Conservation (phyloP, 2,888 invertebrate species). For the Lithosia quadra region DNA sequence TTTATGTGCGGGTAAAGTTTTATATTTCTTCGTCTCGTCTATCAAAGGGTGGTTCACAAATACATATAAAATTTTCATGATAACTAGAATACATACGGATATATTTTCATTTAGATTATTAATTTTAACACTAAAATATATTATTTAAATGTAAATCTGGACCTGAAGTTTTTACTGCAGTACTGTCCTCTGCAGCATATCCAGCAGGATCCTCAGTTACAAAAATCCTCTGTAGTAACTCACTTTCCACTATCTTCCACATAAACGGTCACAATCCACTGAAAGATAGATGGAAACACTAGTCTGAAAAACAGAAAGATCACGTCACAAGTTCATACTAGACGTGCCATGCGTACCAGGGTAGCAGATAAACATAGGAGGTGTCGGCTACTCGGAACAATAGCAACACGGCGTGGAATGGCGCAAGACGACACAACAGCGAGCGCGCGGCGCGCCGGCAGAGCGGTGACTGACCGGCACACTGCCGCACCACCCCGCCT, state of each 20-base stretch:
- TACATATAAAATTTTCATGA: background rate
- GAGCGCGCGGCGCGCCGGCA: constrained; percentile 81
- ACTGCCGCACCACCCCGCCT: constrained; percentile 83
- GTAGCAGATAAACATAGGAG: constrained; percentile 74
- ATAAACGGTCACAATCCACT: constrained; percentile 80
- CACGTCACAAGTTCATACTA: constrained; percentile 76
- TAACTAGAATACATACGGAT: background rate
- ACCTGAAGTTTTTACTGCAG: constrained; percentile 68
- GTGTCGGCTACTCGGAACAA: constrained; percentile 66
- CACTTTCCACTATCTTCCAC: constrained; percentile 77
- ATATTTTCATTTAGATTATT: background rate
- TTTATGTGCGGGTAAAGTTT: background rate
- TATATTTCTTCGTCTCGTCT: background rate
- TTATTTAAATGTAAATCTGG: constrained; percentile 14
- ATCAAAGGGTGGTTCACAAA: constrained; percentile 1
- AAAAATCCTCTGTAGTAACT: constrained; percentile 73
- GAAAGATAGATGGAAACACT: constrained; percentile 53
- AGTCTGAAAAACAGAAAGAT: constrained; percentile 68
- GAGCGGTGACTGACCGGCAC: constrained; percentile 86
- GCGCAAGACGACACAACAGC: constrained; percentile 60
- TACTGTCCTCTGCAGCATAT: constrained; percentile 61
- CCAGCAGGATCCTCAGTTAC: constrained; percentile 69
- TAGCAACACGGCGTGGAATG: constrained; percentile 60
- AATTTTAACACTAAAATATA: constrained; percentile 5
- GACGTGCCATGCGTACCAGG: constrained; percentile 71